A percentile compares a stretch with the other conserved stretches of the same genome.
These are phyloP conservation scores for Vicugna pacos DNA, from an alignment of 2,113 vertebrate species.

Conservation along the genomic window DNA sequence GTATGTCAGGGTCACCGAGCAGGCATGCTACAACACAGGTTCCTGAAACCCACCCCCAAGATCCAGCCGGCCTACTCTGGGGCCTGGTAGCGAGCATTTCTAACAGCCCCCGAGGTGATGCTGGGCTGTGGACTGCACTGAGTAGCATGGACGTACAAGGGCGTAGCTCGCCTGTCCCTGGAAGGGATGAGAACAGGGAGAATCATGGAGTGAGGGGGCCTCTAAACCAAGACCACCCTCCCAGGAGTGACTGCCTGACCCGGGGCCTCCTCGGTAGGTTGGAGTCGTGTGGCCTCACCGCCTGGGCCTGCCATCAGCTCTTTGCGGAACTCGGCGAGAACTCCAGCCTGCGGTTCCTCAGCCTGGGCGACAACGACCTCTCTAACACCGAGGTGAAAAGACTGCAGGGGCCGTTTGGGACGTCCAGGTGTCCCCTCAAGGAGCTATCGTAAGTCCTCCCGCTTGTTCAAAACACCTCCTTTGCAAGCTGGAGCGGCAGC, in stretches of 20 bases:
- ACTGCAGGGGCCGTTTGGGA: not conserved
- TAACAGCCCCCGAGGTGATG: not conserved
- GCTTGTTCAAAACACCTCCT: not conserved
- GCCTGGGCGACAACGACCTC: not conserved
- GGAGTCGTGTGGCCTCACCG: not conserved
- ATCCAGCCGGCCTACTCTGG: no score
- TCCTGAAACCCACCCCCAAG: not conserved
- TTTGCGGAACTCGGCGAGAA: not conserved
- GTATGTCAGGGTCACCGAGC: not conserved
- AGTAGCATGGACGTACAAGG: fast-evolving
- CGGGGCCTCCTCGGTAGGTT: not conserved
- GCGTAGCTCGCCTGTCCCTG: not conserved
- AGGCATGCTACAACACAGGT: no score
- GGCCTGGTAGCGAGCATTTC: not conserved
- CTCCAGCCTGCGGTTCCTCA: not conserved
- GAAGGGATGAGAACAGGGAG: not conserved
- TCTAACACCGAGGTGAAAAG: fast-evolving
- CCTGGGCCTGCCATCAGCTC: not conserved
- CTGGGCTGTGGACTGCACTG: not conserved
- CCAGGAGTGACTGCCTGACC: not conserved
- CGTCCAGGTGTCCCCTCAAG: not conserved
- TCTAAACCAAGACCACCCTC: not conserved
- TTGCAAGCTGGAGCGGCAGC: not conserved
- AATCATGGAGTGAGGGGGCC: not conserved
- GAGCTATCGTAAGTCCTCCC: not conserved